Evolutionary conservation across 2,797 vertebrate genomes (phyloP).

Genomic region (Melanotaenia parkinsoni): DNA sequence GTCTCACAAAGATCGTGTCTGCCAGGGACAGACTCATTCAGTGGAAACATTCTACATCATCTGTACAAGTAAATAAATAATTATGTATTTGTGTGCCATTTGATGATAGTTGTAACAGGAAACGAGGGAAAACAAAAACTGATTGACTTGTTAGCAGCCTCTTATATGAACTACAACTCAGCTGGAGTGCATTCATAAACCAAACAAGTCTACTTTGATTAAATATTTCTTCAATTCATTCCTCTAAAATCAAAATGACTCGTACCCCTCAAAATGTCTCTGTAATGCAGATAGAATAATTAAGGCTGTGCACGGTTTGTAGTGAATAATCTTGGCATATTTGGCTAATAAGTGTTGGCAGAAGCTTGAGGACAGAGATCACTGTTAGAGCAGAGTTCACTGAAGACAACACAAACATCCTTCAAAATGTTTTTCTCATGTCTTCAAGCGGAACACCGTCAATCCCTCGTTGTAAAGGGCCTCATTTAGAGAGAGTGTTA

Average conservation of each 20-base stretch:
- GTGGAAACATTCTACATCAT: slow-evolving; percentile 41
- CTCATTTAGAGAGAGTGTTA: slow-evolving; percentile 28
- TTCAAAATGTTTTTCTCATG: slow-evolving; percentile 4
- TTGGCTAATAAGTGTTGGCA: slow-evolving; percentile 1
- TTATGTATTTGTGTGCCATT: slow-evolving; percentile 16
- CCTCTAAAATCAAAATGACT: neutral
- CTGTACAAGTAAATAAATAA: slow-evolving; percentile 47
- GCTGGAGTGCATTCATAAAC: neutral
- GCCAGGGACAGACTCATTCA: slow-evolving; percentile 43
- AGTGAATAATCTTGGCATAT: slow-evolving; percentile 8
- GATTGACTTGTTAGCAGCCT: slow-evolving; percentile 15
- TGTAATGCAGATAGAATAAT: slow-evolving; percentile 2
- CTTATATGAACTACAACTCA: neutral
- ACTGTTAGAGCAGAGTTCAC: slow-evolving; percentile 23
- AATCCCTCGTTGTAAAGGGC: slow-evolving; percentile 2
- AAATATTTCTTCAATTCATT: slow-evolving; percentile 6
- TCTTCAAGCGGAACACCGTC: slow-evolving; percentile 15
- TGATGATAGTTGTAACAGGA: slow-evolving; percentile 21
- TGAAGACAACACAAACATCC: slow-evolving; percentile 21
- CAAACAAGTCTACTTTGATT: neutral
- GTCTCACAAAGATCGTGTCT: slow-evolving; percentile 57
- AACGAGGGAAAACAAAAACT: slow-evolving; percentile 10
- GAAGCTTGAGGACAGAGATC: slow-evolving; percentile 25
- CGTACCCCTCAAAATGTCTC: neutral
- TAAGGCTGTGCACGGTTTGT: neutral